These are phyloP conservation scores for Zygogramma bicolorata DNA, from an alignment of 2,888 invertebrate species.

Conservation along the genomic window DNA sequence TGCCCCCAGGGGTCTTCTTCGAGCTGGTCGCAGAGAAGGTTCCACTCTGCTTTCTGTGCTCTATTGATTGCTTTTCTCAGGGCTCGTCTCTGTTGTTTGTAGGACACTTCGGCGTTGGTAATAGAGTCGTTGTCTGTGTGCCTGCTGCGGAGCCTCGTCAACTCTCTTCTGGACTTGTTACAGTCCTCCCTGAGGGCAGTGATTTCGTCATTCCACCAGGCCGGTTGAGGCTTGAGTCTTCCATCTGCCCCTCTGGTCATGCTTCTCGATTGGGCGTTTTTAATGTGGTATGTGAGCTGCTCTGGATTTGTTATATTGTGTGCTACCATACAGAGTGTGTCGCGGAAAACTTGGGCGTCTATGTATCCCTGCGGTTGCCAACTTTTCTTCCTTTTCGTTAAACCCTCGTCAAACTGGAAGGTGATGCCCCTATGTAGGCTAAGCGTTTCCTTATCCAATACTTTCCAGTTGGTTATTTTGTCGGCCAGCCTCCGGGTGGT, in stretches of 20 bases:
- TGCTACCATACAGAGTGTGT: background rate
- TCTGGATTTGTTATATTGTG: background rate
- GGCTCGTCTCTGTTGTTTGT: background rate
- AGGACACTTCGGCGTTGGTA: background rate
- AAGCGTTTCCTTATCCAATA: background rate
- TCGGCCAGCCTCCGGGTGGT: background rate
- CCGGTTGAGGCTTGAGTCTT: too few species aligned
- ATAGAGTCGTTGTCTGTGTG: background rate
- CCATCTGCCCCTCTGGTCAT: too few species aligned
- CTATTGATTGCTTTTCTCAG: background rate
- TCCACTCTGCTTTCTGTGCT: constrained; percentile 9
- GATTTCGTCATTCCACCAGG: constrained; percentile 7
- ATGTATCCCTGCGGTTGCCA: background rate
- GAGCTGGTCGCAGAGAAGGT: background rate
- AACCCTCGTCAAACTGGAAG: background rate
- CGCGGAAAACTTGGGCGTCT: background rate
- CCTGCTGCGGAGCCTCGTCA: background rate
- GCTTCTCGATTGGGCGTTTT: too few species aligned
- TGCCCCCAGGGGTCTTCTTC: background rate
- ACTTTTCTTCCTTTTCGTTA: background rate
- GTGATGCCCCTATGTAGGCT: background rate
- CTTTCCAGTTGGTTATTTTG: background rate
- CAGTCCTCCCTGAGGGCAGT: background rate
- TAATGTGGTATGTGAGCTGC: too few species aligned
- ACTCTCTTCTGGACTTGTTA: background rate